A percentile compares a stretch with the other conserved stretches of the same genome.
Conservation (phyloP, 2,888 invertebrate species). For the Polyommatus icarus region DNA sequence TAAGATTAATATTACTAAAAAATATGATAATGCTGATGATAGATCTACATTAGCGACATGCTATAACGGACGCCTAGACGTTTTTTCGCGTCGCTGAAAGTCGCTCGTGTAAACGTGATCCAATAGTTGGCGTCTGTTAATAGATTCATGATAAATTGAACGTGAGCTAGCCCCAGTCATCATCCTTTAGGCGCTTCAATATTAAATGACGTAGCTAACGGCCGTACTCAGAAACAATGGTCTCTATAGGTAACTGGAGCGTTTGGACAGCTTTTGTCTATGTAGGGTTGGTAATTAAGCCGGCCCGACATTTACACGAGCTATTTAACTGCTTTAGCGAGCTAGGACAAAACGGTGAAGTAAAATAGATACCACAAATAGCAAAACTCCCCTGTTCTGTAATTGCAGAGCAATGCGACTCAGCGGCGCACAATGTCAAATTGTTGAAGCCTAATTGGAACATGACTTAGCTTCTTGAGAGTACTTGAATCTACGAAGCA, state of each 20-base stretch:
- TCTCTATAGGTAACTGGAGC: constrained; percentile 13
- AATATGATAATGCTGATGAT: not conserved
- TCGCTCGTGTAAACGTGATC: not conserved
- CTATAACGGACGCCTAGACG: not conserved
- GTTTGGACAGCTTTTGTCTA: not conserved
- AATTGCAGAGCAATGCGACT: not conserved
- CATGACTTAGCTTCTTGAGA: not conserved
- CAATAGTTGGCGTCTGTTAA: not conserved
- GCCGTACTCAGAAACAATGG: not conserved
- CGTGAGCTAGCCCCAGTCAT: not conserved
- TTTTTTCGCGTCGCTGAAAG: not conserved
- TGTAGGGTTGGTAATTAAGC: not conserved
- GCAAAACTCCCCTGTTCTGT: not conserved
- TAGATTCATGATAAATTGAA: constrained; percentile 16
- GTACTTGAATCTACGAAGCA: not conserved
- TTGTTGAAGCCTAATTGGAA: not conserved
- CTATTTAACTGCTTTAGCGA: constrained; percentile 29
- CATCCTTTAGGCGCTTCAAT: constrained; percentile 8
- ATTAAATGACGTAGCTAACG: not conserved
- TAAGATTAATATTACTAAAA: too few species aligned
- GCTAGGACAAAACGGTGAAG: not conserved
- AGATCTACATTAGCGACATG: not conserved
- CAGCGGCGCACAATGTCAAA: not conserved
- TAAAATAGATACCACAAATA: not conserved
- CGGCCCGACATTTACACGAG: not conserved